Evolutionary conservation across 30 jellyfish, hydroid and myxozoan species (phyloP), one percentile per base, ranked within the genome.

Genomic region (Nemopilema nomurai): DNA sequence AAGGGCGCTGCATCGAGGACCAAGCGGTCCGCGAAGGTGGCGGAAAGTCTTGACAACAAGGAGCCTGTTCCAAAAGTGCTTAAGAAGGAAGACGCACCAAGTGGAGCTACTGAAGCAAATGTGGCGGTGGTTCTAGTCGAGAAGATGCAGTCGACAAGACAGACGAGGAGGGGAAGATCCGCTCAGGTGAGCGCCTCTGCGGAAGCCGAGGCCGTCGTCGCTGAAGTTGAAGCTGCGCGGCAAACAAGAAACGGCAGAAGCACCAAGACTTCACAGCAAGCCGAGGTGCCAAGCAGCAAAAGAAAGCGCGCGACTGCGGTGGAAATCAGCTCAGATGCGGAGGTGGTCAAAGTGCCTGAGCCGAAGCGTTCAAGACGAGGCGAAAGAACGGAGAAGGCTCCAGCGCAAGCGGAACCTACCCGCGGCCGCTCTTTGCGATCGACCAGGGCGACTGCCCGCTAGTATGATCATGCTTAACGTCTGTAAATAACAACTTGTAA

Each of bases 401-500:
- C 51, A 26, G 8, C 50, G 66, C 21, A 6, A 22, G 0, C 83
- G 17, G 33, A 73, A 22, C 71, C 69, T 0, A 23, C 33, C 18
- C 50, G 19, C 4, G 64, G 69, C 20, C 41, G 33, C 64, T n/a
- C 69, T 13, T 32, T 66, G 8, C 31, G 69, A 17, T 73, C 83
- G 19, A 22, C 83, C 4, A 73, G 83, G 21, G 8, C 33, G 69
- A 32, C 70, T n/a, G 20, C 29, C 62, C 49, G 83, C 49, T 32
- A 31, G 6, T 18, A 73, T 20, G 25, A 19, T 4, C 65, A 71
- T 26, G 3, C 41, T 1, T n/a, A 18, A 70, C 33, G 8, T 73
- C 51, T 73, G 83, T 73, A 73, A 29, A 73, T 73, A 73, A 0
- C 16, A 29, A 29, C 22, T 73, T 73, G 8, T 73, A 23, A 20